A percentile compares a stretch with the other conserved stretches of the same genome.
Conservation (phyloP, 2,797 vertebrate genomes). For the Cygnus olor region DNA sequence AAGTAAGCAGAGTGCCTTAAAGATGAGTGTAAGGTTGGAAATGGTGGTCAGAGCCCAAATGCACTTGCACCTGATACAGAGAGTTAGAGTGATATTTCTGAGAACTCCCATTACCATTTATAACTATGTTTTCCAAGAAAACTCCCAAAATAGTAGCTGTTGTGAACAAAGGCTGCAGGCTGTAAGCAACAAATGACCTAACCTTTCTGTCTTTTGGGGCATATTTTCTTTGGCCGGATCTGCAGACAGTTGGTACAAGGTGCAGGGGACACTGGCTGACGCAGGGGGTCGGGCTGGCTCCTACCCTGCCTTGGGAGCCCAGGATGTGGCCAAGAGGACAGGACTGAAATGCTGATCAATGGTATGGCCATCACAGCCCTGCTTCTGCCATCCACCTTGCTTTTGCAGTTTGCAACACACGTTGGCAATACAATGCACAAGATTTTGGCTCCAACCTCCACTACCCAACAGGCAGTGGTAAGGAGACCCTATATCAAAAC, state of each 20-base stretch:
- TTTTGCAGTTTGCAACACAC: rapidly evolving
- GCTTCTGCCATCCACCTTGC: not conserved
- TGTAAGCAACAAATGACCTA: not conserved
- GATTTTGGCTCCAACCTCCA: not conserved
- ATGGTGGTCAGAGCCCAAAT: not conserved
- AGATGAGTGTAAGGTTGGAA: slow-evolving; percentile 47
- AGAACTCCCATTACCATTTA: slow-evolving; percentile 13
- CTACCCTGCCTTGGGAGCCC: not conserved
- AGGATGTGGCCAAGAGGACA: rapidly evolving
- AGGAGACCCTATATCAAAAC: not conserved
- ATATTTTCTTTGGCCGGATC: not conserved
- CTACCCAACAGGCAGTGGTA: not conserved
- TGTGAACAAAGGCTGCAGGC: not conserved
- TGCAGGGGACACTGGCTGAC: rapidly evolving
- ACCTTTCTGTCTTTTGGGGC: not conserved
- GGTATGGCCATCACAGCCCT: rapidly evolving
- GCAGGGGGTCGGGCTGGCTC: not conserved
- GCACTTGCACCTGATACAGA: not conserved
- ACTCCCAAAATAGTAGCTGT: not conserved
- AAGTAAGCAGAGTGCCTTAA: not conserved
- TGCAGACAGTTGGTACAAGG: not conserved
- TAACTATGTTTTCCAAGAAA: slow-evolving; percentile 47
- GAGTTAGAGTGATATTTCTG: slow-evolving; percentile 44
- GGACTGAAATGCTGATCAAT: rapidly evolving
- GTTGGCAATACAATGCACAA: rapidly evolving